Base-by-base conservation (phyloP, 2,888 invertebrate genomes). In the Tachina grossa region DNA sequence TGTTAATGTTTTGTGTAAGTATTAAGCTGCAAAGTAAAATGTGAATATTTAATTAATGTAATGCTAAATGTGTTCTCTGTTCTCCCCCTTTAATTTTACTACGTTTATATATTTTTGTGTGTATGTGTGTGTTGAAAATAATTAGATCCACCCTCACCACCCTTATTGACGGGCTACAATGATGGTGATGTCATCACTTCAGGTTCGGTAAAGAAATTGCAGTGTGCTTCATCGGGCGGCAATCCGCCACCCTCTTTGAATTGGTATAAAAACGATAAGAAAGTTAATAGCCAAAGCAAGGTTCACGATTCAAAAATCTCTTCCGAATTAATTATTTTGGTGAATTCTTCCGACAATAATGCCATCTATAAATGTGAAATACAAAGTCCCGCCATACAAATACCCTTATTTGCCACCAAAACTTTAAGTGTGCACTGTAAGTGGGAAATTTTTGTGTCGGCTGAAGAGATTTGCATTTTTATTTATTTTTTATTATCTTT, bases 361-460 rank as follows among this genome's bases (percentile, higher is more conserved):
- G 91, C 92, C 74, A 92, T 91, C 55, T 92, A 92, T 82, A 92
- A 92, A 82, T 92, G 91, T 75, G 91, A 91, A 51, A 90, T 92
- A 0, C 91, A 91, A 69, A 92, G 90, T 72, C 89, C 91, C 0
- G 91, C 91, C 49, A 91, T 90, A n/a, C 92, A 92, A 8, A 91
- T 92, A 45, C 91, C 91, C 0, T 84, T 92, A 0, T 92, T 92
- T 51, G 89, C 91, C 9, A 90, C 90, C 9, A 92, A 92, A 85
- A 92, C 91, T 0, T 78, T 92, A 14, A 89, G 90, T 31, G 91
- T 92, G 6, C 91, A 92, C 80, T 92, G 91, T 92, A 88, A 92
- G 91, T 90, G 13, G 6, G 2, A 53, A 53, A 16, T 1, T 5
- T n/a, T 16, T 2, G 6, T 14, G 16, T 13, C 41, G 13, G 0